Conservation (phyloP, 2,113 vertebrate species). For the Acanthochromis polyacanthus region DNA sequence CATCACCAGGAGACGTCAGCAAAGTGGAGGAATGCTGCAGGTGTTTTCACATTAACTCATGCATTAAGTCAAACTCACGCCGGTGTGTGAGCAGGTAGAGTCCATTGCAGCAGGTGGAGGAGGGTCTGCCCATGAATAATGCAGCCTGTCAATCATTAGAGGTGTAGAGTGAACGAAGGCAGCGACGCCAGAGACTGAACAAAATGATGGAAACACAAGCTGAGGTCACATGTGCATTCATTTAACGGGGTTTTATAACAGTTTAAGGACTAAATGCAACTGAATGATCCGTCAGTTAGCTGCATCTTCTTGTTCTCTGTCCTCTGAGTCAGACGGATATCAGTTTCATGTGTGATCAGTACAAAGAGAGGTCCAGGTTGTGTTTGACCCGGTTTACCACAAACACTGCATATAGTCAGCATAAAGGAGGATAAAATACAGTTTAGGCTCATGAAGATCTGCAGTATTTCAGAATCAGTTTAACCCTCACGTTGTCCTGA, state of each 20-base stretch:
- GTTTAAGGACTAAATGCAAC: not conserved
- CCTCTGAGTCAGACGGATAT: not conserved
- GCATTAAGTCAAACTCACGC: not conserved
- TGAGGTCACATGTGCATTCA: not conserved
- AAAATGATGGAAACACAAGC: not conserved
- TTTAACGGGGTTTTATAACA: not conserved
- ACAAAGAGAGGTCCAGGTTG: no score
- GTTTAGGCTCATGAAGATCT: no score
- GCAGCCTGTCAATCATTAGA: constrained; percentile 56
- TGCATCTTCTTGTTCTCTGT: not conserved
- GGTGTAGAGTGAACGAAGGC: constrained; percentile 32
- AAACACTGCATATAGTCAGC: no score
- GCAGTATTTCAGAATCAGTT: no score
- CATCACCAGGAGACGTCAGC: not conserved
- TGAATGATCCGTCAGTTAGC: not conserved
- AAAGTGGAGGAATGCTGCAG: constrained; percentile 24
- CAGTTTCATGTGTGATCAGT: not conserved
- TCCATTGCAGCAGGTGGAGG: constrained; percentile 18
- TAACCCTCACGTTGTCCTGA: no score
- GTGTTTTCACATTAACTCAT: not conserved
- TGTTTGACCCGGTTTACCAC: no score
- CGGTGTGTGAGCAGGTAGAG: constrained; percentile 14
- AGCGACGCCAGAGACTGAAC: constrained; percentile 6
- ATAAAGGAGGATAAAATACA: no score
- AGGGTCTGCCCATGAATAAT: constrained; percentile 52